Evolutionary conservation across 2,113 vertebrate species (phyloP).

Genomic region (Chionis minor): DNA sequence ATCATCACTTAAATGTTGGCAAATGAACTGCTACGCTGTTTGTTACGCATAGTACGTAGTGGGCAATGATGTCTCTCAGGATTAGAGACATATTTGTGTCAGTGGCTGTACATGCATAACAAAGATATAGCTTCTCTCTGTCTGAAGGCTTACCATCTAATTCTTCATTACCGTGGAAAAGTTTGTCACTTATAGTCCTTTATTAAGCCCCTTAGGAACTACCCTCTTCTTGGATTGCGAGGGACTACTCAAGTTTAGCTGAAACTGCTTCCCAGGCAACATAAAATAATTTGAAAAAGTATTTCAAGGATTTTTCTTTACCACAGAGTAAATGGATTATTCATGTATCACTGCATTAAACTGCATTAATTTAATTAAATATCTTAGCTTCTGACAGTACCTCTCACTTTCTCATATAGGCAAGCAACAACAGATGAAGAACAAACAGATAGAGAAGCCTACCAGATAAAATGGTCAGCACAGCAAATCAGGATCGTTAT

Average conservation of each 20-base stretch:
- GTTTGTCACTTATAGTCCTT: neutral
- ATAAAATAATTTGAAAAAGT: neutral
- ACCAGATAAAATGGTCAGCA: neutral
- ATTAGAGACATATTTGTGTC: neutral
- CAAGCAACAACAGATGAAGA: neutral
- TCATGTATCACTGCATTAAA: neutral
- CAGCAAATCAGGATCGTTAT: neutral
- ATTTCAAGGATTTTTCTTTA: neutral
- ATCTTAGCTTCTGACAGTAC: neutral
- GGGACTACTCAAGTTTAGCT: neutral
- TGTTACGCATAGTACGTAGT: neutral
- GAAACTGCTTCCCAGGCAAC: neutral
- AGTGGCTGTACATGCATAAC: neutral
- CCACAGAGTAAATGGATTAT: neutral
- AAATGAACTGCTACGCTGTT: neutral
- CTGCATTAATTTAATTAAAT: neutral
- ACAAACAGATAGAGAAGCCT: neutral
- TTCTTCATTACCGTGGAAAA: neutral
- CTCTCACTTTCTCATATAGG: neutral
- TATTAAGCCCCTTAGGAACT: neutral
- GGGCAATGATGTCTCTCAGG: neutral
- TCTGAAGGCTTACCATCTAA: neutral
- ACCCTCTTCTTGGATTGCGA: neutral
- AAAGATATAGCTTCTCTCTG: neutral
- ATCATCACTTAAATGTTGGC: neutral